Conservation (phyloP, 2,113 vertebrate genomes). For the Copsychus sechellarum region DNA sequence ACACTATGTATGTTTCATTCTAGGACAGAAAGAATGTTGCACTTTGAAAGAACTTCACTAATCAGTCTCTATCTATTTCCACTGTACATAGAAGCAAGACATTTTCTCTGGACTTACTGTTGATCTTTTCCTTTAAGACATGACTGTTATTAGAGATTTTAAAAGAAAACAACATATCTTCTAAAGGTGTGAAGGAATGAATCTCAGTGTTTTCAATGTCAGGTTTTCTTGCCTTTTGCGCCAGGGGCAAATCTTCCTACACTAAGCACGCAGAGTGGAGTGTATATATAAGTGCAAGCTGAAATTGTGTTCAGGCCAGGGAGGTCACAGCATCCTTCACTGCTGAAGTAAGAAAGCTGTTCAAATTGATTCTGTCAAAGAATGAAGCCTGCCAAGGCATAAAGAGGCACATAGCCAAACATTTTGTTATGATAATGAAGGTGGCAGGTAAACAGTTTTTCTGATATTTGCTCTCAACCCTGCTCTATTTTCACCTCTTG, state of each 20-base stretch:
- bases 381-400: not conserved
- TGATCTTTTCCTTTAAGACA: not conserved
- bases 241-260: not conserved
- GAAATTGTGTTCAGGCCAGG: not conserved
- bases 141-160: not conserved
- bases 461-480: not conserved
- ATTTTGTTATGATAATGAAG: not conserved
- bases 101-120: not conserved
- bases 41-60: not conserved
- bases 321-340: not conserved
- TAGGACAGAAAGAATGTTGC: not conserved
- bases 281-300: not conserved
- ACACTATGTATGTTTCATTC: not conserved
- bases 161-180: not conserved
- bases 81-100: not conserved
- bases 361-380: not conserved
- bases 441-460: not conserved
- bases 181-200: not conserved
- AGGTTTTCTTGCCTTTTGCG: not conserved
- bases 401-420: not conserved
- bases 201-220: not conserved
- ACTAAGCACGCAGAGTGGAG: not conserved
- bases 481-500: not conserved
- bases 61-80: not conserved
- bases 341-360: not conserved